Evolutionary conservation across 2,797 vertebrate genomes (phyloP).

Genomic region (Masticophis lateralis): DNA sequence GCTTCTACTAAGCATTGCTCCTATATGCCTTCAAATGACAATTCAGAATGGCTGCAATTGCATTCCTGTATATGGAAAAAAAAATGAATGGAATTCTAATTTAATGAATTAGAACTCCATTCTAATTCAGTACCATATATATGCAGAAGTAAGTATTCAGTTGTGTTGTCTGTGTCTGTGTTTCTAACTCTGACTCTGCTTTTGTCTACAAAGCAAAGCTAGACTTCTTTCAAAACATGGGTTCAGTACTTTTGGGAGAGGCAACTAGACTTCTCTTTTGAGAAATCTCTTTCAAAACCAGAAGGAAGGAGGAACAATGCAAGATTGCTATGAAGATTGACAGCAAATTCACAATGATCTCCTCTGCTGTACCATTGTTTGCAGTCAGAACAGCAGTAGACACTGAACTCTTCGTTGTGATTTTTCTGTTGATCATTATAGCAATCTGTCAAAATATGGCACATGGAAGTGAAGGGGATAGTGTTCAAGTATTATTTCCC

Average conservation of each 20-base stretch:
- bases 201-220: neutral
- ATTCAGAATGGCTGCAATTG: neutral
- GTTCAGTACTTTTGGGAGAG: neutral
- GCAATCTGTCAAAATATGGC: neutral
- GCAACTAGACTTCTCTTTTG: neutral
- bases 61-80: neutral
- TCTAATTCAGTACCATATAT: neutral
- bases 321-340: neutral
- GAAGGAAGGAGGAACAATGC: neutral
- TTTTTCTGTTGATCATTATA: neutral
- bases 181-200: neutral
- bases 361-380: neutral
- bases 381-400: neutral
- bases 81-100: neutral
- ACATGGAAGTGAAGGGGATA: neutral
- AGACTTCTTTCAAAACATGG: neutral
- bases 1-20: neutral
- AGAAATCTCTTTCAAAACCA: neutral
- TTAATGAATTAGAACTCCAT: neutral
- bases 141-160: neutral
- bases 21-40: neutral
- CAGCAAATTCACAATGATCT: neutral
- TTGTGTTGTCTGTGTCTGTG: neutral
- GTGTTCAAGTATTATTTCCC: neutral
- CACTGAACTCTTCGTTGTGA: neutral